A percentile compares a stretch with the other conserved stretches of the same genome.
Conservation (phyloP, 1,140 invertebrate genomes). For the Choristoneura fumiferana region DNA sequence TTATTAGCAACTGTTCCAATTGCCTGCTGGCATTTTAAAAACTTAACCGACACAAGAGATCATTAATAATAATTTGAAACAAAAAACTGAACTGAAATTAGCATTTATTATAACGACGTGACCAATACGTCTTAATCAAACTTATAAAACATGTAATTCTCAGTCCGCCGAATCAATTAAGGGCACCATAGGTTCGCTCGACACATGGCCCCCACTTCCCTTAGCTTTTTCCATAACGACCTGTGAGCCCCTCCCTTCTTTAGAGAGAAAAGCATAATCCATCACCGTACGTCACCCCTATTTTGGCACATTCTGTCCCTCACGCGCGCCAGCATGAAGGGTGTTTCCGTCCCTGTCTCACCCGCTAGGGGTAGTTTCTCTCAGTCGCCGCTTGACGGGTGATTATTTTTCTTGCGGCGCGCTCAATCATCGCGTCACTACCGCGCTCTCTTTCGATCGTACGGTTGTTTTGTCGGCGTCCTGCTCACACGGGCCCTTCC, state of each 20-base stretch:
- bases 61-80: constrained; percentile 31
- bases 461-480: constrained; percentile 49
- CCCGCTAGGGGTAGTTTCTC: constrained; percentile 79
- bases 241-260: constrained; percentile 79
- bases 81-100: constrained; percentile 31
- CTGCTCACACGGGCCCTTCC: constrained; percentile 70
- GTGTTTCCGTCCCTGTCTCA: constrained; percentile 53
- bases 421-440: constrained; percentile 80
- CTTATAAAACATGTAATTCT: constrained; percentile 3
- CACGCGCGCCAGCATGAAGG: constrained; percentile 35
- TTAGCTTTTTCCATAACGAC: constrained; percentile 80
- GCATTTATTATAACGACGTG: constrained; percentile 17
- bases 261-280: constrained; percentile 80
- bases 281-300: constrained; percentile 80
- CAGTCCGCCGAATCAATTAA: constrained; percentile 59
- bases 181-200: constrained; percentile 59
- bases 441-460: constrained; percentile 62
- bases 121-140: constrained; percentile 18
- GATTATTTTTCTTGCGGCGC: constrained; percentile 80
- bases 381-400: constrained; percentile 79
- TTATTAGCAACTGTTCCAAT: constrained; percentile 13
- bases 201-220: constrained; percentile 75
- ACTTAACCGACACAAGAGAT: not conserved
- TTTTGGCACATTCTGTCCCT: constrained; percentile 67
- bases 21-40: not conserved